Base-by-base conservation (phyloP, 2,888 invertebrate species). In the Cepaea hortensis region DNA sequence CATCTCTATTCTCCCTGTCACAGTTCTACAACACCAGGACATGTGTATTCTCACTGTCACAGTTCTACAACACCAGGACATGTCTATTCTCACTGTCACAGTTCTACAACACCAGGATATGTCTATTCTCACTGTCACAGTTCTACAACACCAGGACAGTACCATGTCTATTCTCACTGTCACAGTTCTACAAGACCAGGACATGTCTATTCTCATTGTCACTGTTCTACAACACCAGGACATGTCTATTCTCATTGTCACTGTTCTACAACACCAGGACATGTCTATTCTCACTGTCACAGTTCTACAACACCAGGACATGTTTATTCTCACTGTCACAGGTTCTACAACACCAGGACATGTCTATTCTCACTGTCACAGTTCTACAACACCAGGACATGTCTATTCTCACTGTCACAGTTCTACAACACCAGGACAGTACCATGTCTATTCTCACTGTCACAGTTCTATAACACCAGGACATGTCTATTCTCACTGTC, bases 111-210 rank as follows among this genome's bases (percentile, higher is more conserved):
- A 9, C 65, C 35, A 35, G 35, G 1, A 35, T n/a, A n/a, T n/a
- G 35, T 35, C 35, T 35, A 35, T 35, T 35, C 35, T 35, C 35
- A 35, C 35, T 35, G 35, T 35, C 35, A 35, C 35, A 35, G 35
- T 35, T 35, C 35, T 35, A 35, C 35, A 35, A 18, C 9, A 9
- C 65, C 35, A 35, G 35, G 1, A 35, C 35, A 35, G 48, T 55
- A 97, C 97, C 92, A 97, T 97, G 93, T 98, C 98, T 35, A 35
- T 35, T 35, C 35, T 35, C 35, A 35, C 35, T 35, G 35, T 35
- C 35, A 35, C 35, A 35, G 35, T 35, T 35, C 35, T 35, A 35
- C 35, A 35, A 18, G 1, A 9, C 65, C 35, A 35, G 35, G 1
- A 35, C 35, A 35, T n/a, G 35, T 35, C 35, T 35, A 35, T 35